phyloP scores from a whole-genome alignment of 35 echinoderm and acorn worm genomes.

The Apostichopus japonicus region DNA sequence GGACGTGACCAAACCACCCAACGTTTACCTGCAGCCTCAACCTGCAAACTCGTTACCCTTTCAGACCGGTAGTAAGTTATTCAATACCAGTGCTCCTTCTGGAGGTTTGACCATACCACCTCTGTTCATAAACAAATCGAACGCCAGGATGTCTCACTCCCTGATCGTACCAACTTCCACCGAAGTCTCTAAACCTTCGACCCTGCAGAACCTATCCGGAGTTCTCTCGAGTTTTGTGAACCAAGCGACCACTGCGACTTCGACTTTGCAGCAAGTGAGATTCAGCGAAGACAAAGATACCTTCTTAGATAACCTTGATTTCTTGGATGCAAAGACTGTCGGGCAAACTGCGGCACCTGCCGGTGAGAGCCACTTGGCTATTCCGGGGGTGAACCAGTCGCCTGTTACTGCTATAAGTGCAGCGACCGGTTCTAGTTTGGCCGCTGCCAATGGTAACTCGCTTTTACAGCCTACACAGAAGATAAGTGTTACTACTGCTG shows the following conservation, averaged over 20 bases:
- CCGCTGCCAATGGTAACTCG: neutral
- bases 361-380: too few species aligned
- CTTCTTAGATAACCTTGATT: conserved; percentile 11
- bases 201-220: neutral
- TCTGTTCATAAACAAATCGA: neutral
- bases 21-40: conserved; percentile 56
- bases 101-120: neutral
- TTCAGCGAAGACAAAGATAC: neutral
- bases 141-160: neutral
- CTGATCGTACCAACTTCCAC: neutral
- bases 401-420: neutral
- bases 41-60: conserved; percentile 35
- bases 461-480: neutral
- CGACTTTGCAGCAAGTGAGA: neutral
- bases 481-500: neutral
- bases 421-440: neutral
- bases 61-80: conserved; percentile 21
- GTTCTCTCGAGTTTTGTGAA: neutral
- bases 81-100: neutral
- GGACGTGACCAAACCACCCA: conserved; percentile 39
- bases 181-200: neutral
- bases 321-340: neutral
- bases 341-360: neutral
- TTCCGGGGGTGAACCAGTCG: neutral
- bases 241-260: neutral